Evolutionary conservation across 2,888 invertebrate species (phyloP), one percentile per base, ranked within the genome.

Genomic region (Bembecia ichneumoniformis): DNA sequence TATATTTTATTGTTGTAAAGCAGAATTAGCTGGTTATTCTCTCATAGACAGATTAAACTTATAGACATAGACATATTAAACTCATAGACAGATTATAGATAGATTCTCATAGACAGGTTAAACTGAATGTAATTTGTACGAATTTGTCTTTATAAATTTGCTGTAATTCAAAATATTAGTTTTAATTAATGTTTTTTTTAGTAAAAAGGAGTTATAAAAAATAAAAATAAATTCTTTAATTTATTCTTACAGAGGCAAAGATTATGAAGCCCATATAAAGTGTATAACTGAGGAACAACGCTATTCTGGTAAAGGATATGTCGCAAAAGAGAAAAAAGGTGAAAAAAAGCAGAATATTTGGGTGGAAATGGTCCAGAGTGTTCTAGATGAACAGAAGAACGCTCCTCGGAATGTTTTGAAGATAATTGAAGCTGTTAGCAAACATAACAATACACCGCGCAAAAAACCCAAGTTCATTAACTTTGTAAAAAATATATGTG

Each of bases 241-340:
- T 45, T 43, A 15, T 14, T 9, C 20, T 88, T 88, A 62, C 74
- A 93, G 94, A 62, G 94, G 91, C 3, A 90, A 93, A 52, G 93
- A 92, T 10, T 96, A 94, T 77, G 90, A 89, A 44, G 81, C 82
- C 1, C 97, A 97, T 71, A 93, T 83, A n/a, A 94, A 95, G 81
- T 97, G 97, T 77, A 89, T 97, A 47, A 90, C 93, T 0, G 92
- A 98, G 82, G 93, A 93, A 28, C 92, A 97, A 74, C 92, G 96
- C 60, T 98, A 98, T 71, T 93, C 95, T 5, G 96, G 93, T 0
- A 94, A 94, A 76, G 92, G 93, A 43, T 94, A 91, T 68, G 89
- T 91, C 16, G 87, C 91, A 3, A 93, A 93, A 66, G 90, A 91
- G 50, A 94, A 95, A 68, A 96, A 96, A 77, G 96, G 96, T 5